Evolutionary conservation across 2,113 vertebrate species (phyloP), one percentile per base, ranked within the genome.

Genomic region (Antigone vipio): DNA sequence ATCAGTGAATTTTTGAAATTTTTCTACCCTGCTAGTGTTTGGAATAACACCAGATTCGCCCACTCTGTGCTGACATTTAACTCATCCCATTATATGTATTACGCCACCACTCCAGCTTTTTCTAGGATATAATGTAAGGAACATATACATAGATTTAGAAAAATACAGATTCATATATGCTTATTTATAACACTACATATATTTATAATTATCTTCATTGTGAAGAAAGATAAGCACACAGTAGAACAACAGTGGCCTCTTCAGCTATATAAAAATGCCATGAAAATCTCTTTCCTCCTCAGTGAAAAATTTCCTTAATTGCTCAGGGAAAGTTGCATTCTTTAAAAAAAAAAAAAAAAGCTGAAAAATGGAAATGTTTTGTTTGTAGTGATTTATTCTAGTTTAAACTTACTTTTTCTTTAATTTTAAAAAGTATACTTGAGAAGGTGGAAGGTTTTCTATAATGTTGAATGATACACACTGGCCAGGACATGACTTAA

Each of bases 11-110:
- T 94, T 63, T 72, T n/a, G 69, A 94, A 85, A 83, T 77, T 69
- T 73, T 81, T 86, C 72, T 90, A 59, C 52, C 88, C 86, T 75
- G 91, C 4, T 26, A 35, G 69, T 84, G 66, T 94, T 94, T 97
- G 96, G 96, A 96, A 92, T 64, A 87, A 78, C 68, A 94, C 88
- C 94, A 97, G 69, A 27, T 68, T 89, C 95, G 53, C 96, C 95
- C 89, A 96, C 95, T 93, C 89, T 82, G 83, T 93, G 77, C 93
- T 96, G 96, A 95, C 96, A 96, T 97, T 97, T 97, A 92, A 23
- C 76, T 96, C 92, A 82, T 95, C 92, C 80, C 73, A 78, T 96
- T 91, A 89, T 87, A 30, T 64, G 58, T 1, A 85, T 89, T 91
- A 93, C 58, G 69, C 55, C 92, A 92, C 76, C 95, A 87, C 62